Percentiles rank a stretch among this genome's conserved stretches.
These are phyloP conservation scores for Bufo bufo DNA, from an alignment of 2,113 vertebrate species.

Conservation along the genomic window DNA sequence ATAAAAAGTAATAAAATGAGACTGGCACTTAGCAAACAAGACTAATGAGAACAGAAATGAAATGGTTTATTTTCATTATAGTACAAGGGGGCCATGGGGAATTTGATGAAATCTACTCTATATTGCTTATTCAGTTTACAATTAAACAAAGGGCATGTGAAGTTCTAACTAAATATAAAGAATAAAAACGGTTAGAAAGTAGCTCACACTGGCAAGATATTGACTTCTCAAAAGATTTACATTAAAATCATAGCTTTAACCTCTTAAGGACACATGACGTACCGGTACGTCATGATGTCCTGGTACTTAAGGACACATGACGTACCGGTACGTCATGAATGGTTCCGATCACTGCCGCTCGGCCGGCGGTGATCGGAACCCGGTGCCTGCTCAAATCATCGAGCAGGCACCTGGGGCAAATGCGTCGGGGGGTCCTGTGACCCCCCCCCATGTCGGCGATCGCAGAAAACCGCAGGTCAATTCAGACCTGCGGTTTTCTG, in stretches of 20 bases:
- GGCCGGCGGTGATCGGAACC: no score
- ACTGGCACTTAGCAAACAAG: conserved; percentile 5
- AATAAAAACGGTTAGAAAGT: conserved; percentile 9
- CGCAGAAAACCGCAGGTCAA: no score
- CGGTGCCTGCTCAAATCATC: no score
- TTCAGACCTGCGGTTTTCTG: no score
- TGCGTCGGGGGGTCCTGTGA: no score
- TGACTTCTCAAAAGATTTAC: neutral
- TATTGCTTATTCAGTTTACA: conserved; percentile 3
- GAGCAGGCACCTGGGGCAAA: no score
- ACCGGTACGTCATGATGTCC: no score
- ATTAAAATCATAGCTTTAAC: neutral
- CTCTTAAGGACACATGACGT: no score
- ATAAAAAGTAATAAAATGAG: conserved; percentile 27
- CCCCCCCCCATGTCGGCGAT: no score
- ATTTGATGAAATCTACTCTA: conserved; percentile 6
- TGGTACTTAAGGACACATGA: no score
- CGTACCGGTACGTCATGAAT: no score
- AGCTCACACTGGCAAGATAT: neutral
- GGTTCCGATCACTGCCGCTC: no score
- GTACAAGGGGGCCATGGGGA: conserved; percentile 27
- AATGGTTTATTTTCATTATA: conserved; percentile 37
- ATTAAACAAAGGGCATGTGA: conserved; percentile 17
- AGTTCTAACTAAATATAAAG: neutral
- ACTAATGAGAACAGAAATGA: conserved; percentile 37